phyloP scores from a whole-genome alignment of 1,140 invertebrate species.

The Periplaneta americana region DNA sequence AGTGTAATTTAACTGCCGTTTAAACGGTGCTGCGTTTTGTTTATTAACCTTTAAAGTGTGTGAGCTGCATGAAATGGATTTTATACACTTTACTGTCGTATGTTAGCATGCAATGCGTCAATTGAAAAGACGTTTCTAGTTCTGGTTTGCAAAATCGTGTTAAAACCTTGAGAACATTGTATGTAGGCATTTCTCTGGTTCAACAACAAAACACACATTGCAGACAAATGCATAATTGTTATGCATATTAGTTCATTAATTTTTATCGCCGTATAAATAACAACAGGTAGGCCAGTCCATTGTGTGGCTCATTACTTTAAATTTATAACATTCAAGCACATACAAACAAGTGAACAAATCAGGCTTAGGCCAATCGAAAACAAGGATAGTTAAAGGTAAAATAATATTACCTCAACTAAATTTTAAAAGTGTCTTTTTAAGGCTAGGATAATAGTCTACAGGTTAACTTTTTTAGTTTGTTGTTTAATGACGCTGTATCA shows the following conservation, averaged over 20 bases:
- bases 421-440: too few relatives aligned
- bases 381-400: too few relatives aligned
- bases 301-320: background rate
- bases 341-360: background rate
- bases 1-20: background rate
- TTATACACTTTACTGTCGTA: background rate
- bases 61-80: background rate
- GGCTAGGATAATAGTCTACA: too few relatives aligned
- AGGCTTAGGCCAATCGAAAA: background rate
- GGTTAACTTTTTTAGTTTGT: too few relatives aligned
- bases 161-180: too few relatives aligned
- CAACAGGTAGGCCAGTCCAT: background rate
- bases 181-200: too few relatives aligned
- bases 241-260: background rate
- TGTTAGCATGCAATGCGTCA: background rate
- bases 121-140: background rate
- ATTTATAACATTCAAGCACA: background rate
- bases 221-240: background rate
- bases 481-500: too few relatives aligned
- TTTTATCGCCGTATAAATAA: background rate
- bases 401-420: too few relatives aligned
- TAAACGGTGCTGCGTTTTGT: background rate
- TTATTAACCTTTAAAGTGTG: background rate
- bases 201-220: background rate
- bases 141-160: background rate